Conservation (phyloP, 2,797 vertebrate species). For the Macroramphosus scolopax region DNA sequence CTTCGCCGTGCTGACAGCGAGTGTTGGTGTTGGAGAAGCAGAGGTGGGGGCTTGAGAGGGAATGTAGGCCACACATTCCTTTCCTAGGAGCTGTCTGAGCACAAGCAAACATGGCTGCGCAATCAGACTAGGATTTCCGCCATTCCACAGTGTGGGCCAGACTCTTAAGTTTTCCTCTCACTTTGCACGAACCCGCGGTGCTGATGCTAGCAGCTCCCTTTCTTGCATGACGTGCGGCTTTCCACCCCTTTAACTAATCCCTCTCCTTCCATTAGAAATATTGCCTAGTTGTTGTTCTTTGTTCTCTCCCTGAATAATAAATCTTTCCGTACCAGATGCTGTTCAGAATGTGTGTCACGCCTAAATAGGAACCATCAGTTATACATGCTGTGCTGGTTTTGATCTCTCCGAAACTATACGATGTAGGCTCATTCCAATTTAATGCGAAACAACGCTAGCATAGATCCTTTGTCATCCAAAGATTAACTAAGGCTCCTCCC, state of each 20-base stretch:
- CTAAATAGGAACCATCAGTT: slow-evolving; percentile 14
- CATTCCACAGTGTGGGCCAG: slow-evolving; percentile 54
- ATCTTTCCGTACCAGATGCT: slow-evolving; percentile 31
- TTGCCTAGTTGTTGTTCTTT: slow-evolving; percentile 32
- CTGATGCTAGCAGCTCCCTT: slow-evolving; percentile 29
- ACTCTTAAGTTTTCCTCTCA: slow-evolving; percentile 51
- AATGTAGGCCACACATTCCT: slow-evolving; percentile 81
- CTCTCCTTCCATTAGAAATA: slow-evolving; percentile 37
- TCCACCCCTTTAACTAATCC: slow-evolving; percentile 41
- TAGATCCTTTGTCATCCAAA: slow-evolving; percentile 30
- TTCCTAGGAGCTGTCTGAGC: slow-evolving; percentile 70
- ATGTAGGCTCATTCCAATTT: slow-evolving; percentile 12
- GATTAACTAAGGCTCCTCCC: slow-evolving; percentile 52
- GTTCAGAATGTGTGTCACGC: slow-evolving; percentile 32
- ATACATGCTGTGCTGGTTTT: slow-evolving; percentile 36
- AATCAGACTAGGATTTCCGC: slow-evolving; percentile 76
- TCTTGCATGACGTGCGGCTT: slow-evolving; percentile 32
- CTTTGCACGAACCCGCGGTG: slow-evolving; percentile 45
- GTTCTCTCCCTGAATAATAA: slow-evolving; percentile 25
- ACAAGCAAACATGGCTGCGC: slow-evolving; percentile 67
- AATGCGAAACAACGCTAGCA: slow-evolving; percentile 1
- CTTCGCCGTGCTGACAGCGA: slow-evolving; percentile 50
- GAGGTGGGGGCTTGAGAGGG: slow-evolving; percentile 47
- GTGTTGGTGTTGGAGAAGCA: slow-evolving; percentile 35
- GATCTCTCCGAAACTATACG: slow-evolving; percentile 11